Evolutionary conservation across 2,797 vertebrate species (phyloP).

Genomic region (Petrocephalus schoutedeni): DNA sequence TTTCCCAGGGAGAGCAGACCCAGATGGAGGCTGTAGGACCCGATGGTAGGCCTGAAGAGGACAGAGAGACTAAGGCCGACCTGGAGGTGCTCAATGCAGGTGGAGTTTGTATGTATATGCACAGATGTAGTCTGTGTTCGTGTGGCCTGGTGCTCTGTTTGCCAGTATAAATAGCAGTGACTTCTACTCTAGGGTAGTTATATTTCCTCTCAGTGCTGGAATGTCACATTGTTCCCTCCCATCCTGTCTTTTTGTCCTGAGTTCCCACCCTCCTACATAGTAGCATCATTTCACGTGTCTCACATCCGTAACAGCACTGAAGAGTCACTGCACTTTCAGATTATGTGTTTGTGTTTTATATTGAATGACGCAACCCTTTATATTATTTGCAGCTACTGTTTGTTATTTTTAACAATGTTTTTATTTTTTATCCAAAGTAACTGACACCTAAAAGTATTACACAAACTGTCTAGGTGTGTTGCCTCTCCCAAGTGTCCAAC

Average conservation of each 20-base stretch:
- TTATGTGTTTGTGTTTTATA: not conserved
- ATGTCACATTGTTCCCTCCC: not conserved
- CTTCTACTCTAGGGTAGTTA: not conserved
- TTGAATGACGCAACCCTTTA: not conserved
- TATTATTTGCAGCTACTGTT: not conserved
- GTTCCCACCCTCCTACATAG: not conserved
- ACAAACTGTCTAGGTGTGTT: not conserved
- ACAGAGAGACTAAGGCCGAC: not conserved
- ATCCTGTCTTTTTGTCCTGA: not conserved
- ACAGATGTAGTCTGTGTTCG: constrained; percentile 44
- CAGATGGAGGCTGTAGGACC: constrained; percentile 35
- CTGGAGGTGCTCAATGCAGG: constrained; percentile 34
- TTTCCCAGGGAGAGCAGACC: constrained; percentile 39
- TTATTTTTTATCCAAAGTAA: not conserved
- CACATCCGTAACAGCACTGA: not conserved
- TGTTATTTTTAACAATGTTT: not conserved
- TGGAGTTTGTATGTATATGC: constrained; percentile 40
- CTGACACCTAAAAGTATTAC: not conserved
- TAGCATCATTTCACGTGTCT: not conserved
- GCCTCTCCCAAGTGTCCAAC: not conserved
- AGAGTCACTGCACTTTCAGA: not conserved
- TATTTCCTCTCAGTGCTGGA: not conserved
- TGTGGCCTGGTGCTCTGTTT: not conserved
- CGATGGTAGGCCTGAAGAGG: constrained; percentile 45
- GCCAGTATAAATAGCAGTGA: not conserved